Percentiles rank a stretch among this genome's conserved stretches.
These are phyloP conservation scores for Falco naumanni DNA, from an alignment of 2,797 vertebrate species.

Conservation along the genomic window DNA sequence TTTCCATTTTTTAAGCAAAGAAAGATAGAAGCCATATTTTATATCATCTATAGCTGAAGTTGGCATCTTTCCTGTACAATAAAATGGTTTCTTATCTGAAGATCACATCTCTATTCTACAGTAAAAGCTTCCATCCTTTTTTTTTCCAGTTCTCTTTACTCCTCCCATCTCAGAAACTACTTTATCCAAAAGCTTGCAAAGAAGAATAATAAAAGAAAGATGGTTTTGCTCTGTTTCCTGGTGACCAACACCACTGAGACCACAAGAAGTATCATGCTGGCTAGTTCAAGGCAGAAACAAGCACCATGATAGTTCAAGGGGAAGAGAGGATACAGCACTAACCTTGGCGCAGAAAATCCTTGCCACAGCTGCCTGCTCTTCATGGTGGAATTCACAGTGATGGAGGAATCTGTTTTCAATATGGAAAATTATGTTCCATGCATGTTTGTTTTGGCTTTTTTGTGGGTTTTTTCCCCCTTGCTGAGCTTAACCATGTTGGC, in stretches of 20 bases:
- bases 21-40: slow-evolving; percentile 13
- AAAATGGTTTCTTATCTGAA: slow-evolving; percentile 4
- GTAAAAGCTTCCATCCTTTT: not conserved
- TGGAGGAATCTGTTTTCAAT: not conserved
- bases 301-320: not conserved
- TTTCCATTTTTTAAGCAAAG: not conserved
- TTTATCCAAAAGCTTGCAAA: not conserved
- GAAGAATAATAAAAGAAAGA: not conserved
- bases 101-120: not conserved
- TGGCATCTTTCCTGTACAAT: not conserved
- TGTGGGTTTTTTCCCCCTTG: accelerated
- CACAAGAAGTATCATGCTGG: not conserved
- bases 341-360: not conserved
- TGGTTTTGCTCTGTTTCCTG: slow-evolving; percentile 19
- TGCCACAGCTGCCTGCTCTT: not conserved
- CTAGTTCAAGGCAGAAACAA: slow-evolving; percentile 7
- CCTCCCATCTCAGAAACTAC: not conserved
- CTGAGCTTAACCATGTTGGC: not conserved
- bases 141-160: not conserved
- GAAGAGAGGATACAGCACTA: not conserved
- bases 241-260: not conserved
- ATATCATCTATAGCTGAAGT: not conserved
- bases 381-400: not conserved
- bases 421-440: not conserved
- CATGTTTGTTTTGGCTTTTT: not conserved